Percentiles rank a stretch among this genome's conserved stretches.
phyloP scores from a whole-genome alignment of 2,113 vertebrate genomes.

The Asarcornis scutulata region DNA sequence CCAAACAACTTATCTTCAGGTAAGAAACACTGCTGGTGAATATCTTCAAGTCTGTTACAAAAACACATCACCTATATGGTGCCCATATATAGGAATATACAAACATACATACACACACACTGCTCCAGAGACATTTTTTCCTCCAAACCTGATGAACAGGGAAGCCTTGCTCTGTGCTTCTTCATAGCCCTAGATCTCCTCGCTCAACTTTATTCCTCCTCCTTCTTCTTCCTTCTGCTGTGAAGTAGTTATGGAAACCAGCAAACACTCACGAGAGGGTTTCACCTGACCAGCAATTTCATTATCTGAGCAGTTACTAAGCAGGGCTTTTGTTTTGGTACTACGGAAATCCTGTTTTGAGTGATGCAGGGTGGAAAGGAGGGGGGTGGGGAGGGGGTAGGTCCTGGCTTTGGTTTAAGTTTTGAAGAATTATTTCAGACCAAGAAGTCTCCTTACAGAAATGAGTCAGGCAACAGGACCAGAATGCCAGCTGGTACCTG shows the following conservation, averaged over 20 bases:
- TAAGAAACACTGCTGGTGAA: neutral
- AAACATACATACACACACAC: fast-evolving
- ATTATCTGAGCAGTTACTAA: neutral
- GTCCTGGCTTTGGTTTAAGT: neutral
- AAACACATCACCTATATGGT: fast-evolving
- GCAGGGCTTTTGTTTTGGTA: neutral
- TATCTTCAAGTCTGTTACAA: neutral
- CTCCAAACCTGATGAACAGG: neutral
- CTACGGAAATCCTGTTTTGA: neutral
- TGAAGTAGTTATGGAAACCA: neutral
- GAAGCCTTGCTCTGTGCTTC: neutral
- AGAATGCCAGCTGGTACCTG: neutral
- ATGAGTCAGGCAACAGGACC: neutral
- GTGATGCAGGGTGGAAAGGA: fast-evolving
- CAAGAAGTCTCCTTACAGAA: neutral
- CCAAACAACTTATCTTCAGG: neutral
- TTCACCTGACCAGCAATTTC: neutral
- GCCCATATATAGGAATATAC: fast-evolving
- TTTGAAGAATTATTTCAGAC: neutral
- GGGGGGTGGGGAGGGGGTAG: neutral
- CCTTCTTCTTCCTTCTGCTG: neutral
- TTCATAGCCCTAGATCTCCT: neutral
- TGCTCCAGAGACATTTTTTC: neutral
- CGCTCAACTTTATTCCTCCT: neutral
- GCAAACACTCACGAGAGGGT: neutral